Conservation (phyloP, 2,797 vertebrate species). For the Anguilla marmorata region DNA sequence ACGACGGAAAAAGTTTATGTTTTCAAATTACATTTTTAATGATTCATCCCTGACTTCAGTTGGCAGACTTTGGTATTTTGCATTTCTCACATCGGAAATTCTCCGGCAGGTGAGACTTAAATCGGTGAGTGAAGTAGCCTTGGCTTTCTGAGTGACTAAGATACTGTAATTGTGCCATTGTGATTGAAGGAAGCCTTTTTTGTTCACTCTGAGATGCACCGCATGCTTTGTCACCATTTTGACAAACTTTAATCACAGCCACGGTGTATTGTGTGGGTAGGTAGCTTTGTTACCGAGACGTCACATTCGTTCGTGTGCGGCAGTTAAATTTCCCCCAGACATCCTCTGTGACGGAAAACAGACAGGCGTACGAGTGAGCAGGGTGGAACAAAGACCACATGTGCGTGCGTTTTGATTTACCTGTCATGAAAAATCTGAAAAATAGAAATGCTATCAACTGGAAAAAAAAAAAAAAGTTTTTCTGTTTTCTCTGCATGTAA, state of each 20-base stretch:
- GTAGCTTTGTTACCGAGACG: not conserved
- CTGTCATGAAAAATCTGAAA: not conserved
- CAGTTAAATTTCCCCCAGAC: not conserved
- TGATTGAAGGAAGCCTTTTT: not conserved
- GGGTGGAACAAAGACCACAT: not conserved
- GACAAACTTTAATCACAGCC: not conserved
- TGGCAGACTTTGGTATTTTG: too few relatives aligned
- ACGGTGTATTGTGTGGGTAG: not conserved
- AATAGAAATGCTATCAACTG: not conserved
- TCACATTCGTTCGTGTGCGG: not conserved
- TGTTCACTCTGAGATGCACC: not conserved
- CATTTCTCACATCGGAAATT: too few relatives aligned
- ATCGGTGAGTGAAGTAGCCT: too few relatives aligned
- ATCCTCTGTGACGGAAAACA: conserved; percentile 3
- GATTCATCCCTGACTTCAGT: too few relatives aligned
- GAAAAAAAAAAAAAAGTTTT: not conserved
- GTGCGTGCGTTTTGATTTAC: not conserved
- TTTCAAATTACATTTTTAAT: too few relatives aligned
- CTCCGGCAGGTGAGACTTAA: too few relatives aligned
- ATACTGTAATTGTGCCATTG: too few relatives aligned
- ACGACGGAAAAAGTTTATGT: too few relatives aligned
- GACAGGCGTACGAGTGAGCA: not conserved
- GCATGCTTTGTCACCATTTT: not conserved
- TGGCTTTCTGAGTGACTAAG: too few relatives aligned
- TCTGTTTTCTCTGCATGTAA: not conserved